A percentile compares a stretch with the other conserved stretches of the same genome.
These are phyloP conservation scores for Siderastrea radians DNA, from an alignment of 92 coral and sea anemone genomes.

Conservation along the genomic window DNA sequence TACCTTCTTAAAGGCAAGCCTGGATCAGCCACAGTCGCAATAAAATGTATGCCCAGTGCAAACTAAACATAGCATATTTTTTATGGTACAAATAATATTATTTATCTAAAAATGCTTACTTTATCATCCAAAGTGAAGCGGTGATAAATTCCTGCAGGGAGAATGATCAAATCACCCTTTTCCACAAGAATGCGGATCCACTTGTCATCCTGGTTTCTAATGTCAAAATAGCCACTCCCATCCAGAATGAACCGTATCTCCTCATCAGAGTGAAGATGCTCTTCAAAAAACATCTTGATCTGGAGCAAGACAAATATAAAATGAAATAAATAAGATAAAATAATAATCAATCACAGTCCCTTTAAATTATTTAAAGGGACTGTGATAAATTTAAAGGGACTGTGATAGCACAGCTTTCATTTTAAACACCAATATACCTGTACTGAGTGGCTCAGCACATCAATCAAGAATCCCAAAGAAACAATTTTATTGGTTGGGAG, in stretches of 20 bases:
- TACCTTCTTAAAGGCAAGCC: too few relatives aligned
- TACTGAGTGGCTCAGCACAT: too few relatives aligned
- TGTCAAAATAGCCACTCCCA: constrained; percentile 89
- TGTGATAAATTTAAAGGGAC: too few relatives aligned
- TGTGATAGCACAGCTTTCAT: too few relatives aligned
- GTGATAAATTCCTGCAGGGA: constrained; percentile 92
- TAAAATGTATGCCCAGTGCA: too few relatives aligned
- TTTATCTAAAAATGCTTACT: constrained; percentile 29
- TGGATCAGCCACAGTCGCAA: too few relatives aligned
- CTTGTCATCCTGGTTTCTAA: constrained; percentile 71
- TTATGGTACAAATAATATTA: neutral
- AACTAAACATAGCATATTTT: neutral
- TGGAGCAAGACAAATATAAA: constrained; percentile 8
- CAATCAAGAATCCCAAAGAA: too few relatives aligned
- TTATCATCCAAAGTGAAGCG: constrained; percentile 82
- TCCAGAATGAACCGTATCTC: constrained; percentile 82
- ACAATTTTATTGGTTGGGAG: too few relatives aligned
- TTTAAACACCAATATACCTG: too few relatives aligned
- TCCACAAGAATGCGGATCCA: constrained; percentile 84
- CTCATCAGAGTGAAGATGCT: constrained; percentile 86
- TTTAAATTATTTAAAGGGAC: too few relatives aligned
- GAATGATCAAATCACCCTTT: constrained; percentile 81
- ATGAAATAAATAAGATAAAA: neutral
- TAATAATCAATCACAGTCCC: neutral
- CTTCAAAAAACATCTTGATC: constrained; percentile 84